Evolutionary conservation across 2,113 vertebrate genomes (phyloP), one percentile per base, ranked within the genome.

Genomic region (Hydrochoerus hydrochaeris): DNA sequence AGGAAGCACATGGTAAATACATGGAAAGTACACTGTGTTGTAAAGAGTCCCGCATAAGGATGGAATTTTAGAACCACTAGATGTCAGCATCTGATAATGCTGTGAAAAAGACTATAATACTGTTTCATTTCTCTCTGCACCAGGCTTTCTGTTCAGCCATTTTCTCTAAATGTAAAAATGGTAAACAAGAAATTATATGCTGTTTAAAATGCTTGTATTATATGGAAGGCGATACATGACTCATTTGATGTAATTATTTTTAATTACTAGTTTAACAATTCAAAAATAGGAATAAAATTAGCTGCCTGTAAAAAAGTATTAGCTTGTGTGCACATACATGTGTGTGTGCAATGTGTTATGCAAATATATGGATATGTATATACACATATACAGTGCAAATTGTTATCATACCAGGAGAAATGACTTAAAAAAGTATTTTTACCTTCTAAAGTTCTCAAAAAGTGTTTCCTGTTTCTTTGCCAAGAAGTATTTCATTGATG

Each of bases 21-120:
- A 41, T 1, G 41, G 0, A 58, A 28, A n/a, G 26, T 30, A 16
- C 9, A 32, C 9, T 8, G 0, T 7, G 20, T 19, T 35, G 1
- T 14, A 83, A 30, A 20, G 92, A 20, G 5, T 10, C n/a, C 22
- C 0, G n/a, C 7, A 3, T 26, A 8, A 44, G 0, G 0, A 63
- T 38, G 49, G 9, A 16, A 13, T 49, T 22, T 4, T 13, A 60
- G 1, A 80, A 30, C 98, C 99, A 97, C 97, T 97, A 98, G 98
- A 97, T 98, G 98, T 94, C 98, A 93, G 94, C 16, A 86, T 96
- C 44, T 0, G 32, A 85, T 90, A 96, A 49, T n/a, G 14, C 20
- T 90, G 78, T 41, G 17, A 0, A 26, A 22, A 4, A 8, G 11
- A 7, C 2, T 26, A 0, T 0, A 5, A 11, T 38, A 26, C 19